These are phyloP conservation scores for Columba livia DNA, from an alignment of 2,113 vertebrate species.

Conservation along the genomic window DNA sequence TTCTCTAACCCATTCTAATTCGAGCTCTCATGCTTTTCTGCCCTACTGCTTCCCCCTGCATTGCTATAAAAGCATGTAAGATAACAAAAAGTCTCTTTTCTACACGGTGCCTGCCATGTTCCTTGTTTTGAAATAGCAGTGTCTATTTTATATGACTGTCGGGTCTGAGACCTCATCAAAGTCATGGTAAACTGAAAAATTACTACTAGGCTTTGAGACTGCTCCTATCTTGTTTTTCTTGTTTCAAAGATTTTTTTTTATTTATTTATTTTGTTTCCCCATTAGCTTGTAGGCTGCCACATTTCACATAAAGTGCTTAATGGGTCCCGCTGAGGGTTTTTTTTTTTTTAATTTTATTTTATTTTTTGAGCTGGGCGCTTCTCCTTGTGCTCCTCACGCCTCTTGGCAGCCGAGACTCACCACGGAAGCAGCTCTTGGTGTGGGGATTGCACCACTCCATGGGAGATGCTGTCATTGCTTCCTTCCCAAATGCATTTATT, in stretches of 20 bases:
- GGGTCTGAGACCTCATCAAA: slow-evolving; percentile 74
- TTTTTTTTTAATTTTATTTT: background rate
- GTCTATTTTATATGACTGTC: slow-evolving; percentile 75
- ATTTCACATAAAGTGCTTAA: slow-evolving; percentile 50
- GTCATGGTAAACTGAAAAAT: slow-evolving; percentile 79
- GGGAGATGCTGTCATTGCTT: slow-evolving; percentile 68
- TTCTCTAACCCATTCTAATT: slow-evolving; percentile 75
- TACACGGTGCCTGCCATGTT: slow-evolving; percentile 76
- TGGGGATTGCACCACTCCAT: slow-evolving; percentile 70
- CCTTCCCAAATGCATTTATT: slow-evolving; percentile 60
- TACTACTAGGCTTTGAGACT: slow-evolving; percentile 51
- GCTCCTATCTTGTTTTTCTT: slow-evolving; percentile 33
- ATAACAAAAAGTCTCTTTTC: slow-evolving; percentile 65
- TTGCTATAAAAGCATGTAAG: slow-evolving; percentile 82
- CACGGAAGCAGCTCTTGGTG: slow-evolving; percentile 58
- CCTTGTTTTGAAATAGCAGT: slow-evolving; percentile 69
- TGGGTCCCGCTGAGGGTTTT: slow-evolving; percentile 31
- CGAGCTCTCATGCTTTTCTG: slow-evolving; percentile 75
- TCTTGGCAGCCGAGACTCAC: slow-evolving; percentile 48
- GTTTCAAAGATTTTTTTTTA: background rate
- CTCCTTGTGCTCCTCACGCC: slow-evolving; percentile 39
- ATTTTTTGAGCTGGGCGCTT: slow-evolving; percentile 55
- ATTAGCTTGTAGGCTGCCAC: slow-evolving; percentile 57
- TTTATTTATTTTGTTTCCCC: background rate
- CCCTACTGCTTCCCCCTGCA: slow-evolving; percentile 78